Conservation (phyloP, 2,888 invertebrate genomes). For the Drosophila rubida region DNA sequence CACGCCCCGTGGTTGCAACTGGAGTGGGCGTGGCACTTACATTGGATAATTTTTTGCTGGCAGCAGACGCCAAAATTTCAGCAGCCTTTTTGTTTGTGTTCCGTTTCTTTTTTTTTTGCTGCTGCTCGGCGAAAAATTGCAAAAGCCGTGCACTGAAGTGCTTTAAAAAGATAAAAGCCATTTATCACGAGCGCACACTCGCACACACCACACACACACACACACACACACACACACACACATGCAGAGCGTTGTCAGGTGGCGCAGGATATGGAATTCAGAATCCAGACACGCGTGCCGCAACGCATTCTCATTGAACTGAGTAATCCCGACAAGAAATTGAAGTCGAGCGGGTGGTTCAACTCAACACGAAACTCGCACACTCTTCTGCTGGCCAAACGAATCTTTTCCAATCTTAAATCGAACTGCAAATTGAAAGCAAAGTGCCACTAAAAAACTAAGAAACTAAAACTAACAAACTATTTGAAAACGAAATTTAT, state of each 20-base stretch:
- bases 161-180: conserved; percentile 80
- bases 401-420: background rate
- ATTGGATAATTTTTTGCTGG: conserved; percentile 50
- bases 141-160: conserved; percentile 73
- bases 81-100: conserved; percentile 5
- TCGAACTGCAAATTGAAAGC: background rate
- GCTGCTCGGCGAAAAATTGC: conserved; percentile 29
- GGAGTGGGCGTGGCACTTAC: conserved; percentile 59
- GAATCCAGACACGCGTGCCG: conserved; percentile 47
- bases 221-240: background rate
- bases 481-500: too few relatives aligned
- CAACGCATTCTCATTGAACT: conserved; percentile 59
- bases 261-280: conserved; percentile 39
- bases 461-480: too few relatives aligned
- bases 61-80: conserved; percentile 26
- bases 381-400: conserved; percentile 1
- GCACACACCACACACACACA: conserved; percentile 13
- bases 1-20: conserved; percentile 4
- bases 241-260: conserved; percentile 23
- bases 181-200: conserved; percentile 72
- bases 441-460: too few relatives aligned
- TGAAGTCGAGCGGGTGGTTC: background rate
- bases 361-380: background rate
- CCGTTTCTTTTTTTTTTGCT: background rate
- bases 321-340: conserved; percentile 54